A percentile compares a stretch with the other conserved stretches of the same genome.
Conservation (phyloP, 2,888 invertebrate genomes). For the Nephrotoma flavescens region DNA sequence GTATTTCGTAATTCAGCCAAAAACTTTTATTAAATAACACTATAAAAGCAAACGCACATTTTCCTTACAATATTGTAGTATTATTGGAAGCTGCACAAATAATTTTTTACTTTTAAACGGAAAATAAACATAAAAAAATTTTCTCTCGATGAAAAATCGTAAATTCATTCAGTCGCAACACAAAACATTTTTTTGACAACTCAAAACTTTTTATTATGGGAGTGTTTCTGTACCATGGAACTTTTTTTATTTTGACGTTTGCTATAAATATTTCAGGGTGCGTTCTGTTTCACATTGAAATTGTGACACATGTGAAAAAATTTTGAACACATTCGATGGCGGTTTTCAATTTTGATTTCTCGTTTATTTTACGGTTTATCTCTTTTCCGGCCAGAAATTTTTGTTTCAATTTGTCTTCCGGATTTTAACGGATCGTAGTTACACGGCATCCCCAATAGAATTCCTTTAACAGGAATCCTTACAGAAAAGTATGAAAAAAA, state of each 20-base stretch:
- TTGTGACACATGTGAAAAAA: too few relatives aligned
- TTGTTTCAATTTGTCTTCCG: too few relatives aligned
- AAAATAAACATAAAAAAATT: not conserved
- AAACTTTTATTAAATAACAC: not conserved
- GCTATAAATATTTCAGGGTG: not conserved
- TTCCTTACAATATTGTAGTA: not conserved
- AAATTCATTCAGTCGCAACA: not conserved
- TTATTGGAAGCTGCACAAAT: not conserved
- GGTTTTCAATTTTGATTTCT: too few relatives aligned
- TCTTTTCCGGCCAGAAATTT: too few relatives aligned
- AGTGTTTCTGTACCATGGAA: not conserved
- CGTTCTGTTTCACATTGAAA: not conserved
- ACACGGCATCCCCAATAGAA: too few relatives aligned
- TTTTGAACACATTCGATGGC: too few relatives aligned
- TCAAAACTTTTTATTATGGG: conserved; percentile 1
- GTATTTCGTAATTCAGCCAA: not conserved
- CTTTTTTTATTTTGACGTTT: not conserved
- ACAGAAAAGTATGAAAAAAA: too few relatives aligned
- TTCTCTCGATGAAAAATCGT: not conserved
- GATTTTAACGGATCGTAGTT: too few relatives aligned
- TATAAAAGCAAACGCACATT: not conserved
- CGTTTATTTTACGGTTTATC: too few relatives aligned
- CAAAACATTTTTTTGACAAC: not conserved
- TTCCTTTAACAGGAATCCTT: too few relatives aligned
- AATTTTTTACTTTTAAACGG: not conserved